Base-by-base conservation (phyloP, 2,888 invertebrate genomes). In the Drosophila stalkeri region DNA sequence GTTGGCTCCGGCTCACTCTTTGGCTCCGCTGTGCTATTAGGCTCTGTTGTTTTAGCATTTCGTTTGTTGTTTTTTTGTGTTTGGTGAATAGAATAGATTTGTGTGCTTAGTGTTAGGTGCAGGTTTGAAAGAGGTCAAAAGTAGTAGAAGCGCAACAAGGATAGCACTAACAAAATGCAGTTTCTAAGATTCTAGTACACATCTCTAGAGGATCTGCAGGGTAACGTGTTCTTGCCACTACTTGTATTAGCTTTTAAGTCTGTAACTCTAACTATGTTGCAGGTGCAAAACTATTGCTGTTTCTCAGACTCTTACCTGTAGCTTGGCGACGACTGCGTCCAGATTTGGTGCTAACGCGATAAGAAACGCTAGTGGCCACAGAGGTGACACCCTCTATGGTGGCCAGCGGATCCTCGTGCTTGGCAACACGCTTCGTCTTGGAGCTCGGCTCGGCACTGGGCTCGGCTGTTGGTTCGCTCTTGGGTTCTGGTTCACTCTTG, bases 311-410 rank as follows among this genome's bases (percentile, higher is more conserved):
- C 68, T 82, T 84, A 91, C 91, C 91, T 81, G 79, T 55, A 0
- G 75, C 78, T 74, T 90, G 86, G 33, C 92, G 89, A n/a, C 91
- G 86, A 20, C 67, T 85, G 8, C 92, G 90, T 39, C 93, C 93
- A 68, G 91, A 69, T 73, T 94, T 94, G 20, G 94, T 94, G 86
- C 96, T 97, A 73, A 97, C 96, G 91, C 96, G 95, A 91, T 96
- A 97, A 0, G 97, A 96, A 4, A 97, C 95, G 89, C 97, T 97
- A 0, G 97, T 97, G 86, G 96, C 96, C 14, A 97, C 96, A 0
- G 92, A 91, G 0, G 96, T 95, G 33, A 96, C 96, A 46, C 96
- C 96, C 63, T 94, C 93, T 31, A 94, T 94, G 16, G 77, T 75
- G 12, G 39, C 41, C 23, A 81, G 61, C 0, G 94, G 90, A 90